These are phyloP conservation scores for Eidolon helvum DNA, from an alignment of 2,113 vertebrate genomes.

Conservation along the genomic window DNA sequence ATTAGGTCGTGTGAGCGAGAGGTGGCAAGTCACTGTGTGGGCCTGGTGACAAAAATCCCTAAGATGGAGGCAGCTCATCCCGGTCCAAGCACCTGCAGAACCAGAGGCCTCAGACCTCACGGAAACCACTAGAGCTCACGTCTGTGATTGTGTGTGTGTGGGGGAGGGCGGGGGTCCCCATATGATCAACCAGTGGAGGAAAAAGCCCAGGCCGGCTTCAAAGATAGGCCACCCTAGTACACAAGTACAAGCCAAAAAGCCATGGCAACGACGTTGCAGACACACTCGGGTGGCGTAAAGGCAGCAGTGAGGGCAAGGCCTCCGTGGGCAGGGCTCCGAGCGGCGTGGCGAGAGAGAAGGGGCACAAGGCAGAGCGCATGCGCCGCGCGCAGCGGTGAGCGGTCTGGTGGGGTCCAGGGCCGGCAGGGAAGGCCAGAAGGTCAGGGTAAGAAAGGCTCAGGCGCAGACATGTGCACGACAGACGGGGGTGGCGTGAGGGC, in stretches of 20 bases:
- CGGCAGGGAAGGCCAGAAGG: not conserved
- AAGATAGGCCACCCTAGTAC: not conserved
- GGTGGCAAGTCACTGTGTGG: too few species aligned
- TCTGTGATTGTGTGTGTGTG: not conserved
- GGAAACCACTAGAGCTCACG: accelerated
- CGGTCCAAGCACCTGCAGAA: not conserved
- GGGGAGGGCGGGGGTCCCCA: too few species aligned
- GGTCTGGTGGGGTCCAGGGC: not conserved
- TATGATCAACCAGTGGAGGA: not conserved
- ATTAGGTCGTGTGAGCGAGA: too few species aligned
- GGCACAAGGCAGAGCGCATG: not conserved
- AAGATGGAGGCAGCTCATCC: not conserved
- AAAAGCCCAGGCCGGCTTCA: not conserved
- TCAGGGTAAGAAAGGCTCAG: not conserved
- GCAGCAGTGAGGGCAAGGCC: not conserved
- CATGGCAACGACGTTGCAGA: not conserved
- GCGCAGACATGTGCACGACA: not conserved
- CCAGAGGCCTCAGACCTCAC: accelerated
- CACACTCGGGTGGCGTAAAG: not conserved
- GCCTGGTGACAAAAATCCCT: not conserved
- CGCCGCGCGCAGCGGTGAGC: not conserved
- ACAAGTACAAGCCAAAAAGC: not conserved
- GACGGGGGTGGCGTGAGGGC: accelerated
- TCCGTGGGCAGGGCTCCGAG: accelerated
- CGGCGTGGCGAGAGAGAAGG: accelerated